These are phyloP conservation scores for Melolontha melolontha DNA, from an alignment of 2,888 invertebrate species.

Conservation along the genomic window DNA sequence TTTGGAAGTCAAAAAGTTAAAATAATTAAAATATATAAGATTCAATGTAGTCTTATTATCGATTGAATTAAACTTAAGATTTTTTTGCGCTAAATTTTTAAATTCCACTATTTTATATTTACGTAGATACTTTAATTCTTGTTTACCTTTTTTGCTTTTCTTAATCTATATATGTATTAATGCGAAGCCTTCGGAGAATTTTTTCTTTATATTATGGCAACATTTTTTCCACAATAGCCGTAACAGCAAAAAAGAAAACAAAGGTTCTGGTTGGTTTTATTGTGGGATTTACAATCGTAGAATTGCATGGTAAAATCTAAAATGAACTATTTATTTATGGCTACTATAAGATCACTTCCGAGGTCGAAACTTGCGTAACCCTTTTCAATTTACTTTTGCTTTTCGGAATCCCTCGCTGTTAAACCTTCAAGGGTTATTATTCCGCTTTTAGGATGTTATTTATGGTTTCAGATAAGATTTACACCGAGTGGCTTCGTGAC, in stretches of 20 bases:
- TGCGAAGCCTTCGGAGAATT: too few relatives aligned
- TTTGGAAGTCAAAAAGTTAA: too few relatives aligned
- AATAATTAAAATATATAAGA: too few relatives aligned
- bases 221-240: constrained; percentile 11
- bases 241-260: constrained; percentile 5
- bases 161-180: too few relatives aligned
- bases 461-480: constrained; percentile 46
- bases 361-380: constrained; percentile 55
- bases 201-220: background rate
- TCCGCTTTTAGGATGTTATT: constrained; percentile 49
- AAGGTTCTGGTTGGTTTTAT: constrained; percentile 28
- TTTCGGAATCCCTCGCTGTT: constrained; percentile 50
- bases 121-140: too few relatives aligned
- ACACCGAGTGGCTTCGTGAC: constrained; percentile 42
- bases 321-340: constrained; percentile 58
- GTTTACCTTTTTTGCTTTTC: too few relatives aligned
- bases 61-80: too few relatives aligned
- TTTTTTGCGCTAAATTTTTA: too few relatives aligned
- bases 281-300: constrained; percentile 40
- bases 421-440: constrained; percentile 47
- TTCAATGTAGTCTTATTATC: too few relatives aligned
- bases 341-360: constrained; percentile 54
- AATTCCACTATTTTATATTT: too few relatives aligned
- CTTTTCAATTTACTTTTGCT: constrained; percentile 57
- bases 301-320: constrained; percentile 52